These are phyloP conservation scores for Capreolus pygargus DNA, from an alignment of 2,113 vertebrate species.

Conservation along the genomic window DNA sequence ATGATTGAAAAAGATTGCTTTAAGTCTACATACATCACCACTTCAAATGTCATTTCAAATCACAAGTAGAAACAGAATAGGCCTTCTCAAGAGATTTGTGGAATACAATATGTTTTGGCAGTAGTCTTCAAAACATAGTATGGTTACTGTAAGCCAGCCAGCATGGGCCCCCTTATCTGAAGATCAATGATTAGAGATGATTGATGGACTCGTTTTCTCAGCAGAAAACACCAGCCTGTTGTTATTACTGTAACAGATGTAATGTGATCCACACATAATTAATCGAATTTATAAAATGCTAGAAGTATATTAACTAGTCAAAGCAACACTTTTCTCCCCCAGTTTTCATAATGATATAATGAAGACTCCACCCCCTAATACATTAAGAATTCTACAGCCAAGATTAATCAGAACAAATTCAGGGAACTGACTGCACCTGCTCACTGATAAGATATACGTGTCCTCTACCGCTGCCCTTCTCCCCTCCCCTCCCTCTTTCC, in stretches of 20 bases:
- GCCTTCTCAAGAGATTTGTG: slow-evolving; percentile 31
- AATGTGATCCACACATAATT: slow-evolving; percentile 29
- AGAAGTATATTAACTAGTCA: slow-evolving; percentile 50
- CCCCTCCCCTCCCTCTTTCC: not conserved
- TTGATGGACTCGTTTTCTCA: slow-evolving; percentile 53
- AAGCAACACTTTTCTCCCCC: slow-evolving; percentile 17
- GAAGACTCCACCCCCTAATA: not conserved
- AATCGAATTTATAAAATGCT: slow-evolving; percentile 48
- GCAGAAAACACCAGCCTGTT: slow-evolving; percentile 51
- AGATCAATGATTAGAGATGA: slow-evolving; percentile 40
- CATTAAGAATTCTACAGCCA: not conserved
- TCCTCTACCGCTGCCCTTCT: too few species aligned
- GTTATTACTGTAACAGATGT: slow-evolving; percentile 27
- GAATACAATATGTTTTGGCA: slow-evolving; percentile 42
- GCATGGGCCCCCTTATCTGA: not conserved
- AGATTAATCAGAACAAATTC: not conserved
- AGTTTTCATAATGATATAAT: not conserved
- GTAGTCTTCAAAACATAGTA: not conserved
- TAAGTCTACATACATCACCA: slow-evolving; percentile 49
- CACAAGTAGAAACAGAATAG: slow-evolving; percentile 16
- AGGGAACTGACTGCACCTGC: not conserved
- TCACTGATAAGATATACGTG: not conserved
- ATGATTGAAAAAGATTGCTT: slow-evolving; percentile 43
- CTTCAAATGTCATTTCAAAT: slow-evolving; percentile 37
- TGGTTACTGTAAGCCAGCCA: not conserved